Evolutionary conservation across 2,113 vertebrate species (phyloP).

Genomic region (Barnardius zonarius): DNA sequence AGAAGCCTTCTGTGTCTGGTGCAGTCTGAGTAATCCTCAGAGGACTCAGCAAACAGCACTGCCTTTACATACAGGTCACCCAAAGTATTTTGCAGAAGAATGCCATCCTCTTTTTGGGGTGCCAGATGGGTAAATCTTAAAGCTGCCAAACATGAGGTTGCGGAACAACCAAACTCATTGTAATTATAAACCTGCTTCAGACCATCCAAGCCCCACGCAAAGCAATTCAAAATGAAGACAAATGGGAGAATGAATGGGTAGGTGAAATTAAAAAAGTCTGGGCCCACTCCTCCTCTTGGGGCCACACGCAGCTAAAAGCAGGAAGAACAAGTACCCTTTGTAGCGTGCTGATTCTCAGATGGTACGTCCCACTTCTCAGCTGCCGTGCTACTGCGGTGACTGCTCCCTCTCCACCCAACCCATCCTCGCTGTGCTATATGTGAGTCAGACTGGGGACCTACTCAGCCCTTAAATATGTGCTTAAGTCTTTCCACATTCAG

Average conservation of each 20-base stretch:
- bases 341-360: not conserved
- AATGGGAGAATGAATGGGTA: not conserved
- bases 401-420: conserved; percentile 1
- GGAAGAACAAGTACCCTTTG: not conserved
- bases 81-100: not conserved
- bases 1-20: not conserved
- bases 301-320: not conserved
- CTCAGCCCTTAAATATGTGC: not conserved
- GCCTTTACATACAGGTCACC: not conserved
- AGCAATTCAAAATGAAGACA: not conserved
- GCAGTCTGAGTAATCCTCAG: not conserved
- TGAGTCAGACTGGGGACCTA: conserved; percentile 10
- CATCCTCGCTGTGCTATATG: not conserved
- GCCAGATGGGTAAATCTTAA: not conserved
- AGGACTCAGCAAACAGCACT: not conserved
- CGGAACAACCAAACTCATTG: not conserved
- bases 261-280: not conserved
- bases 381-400: accelerated
- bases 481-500: conserved; percentile 32
- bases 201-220: not conserved
- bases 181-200: not conserved
- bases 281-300: not conserved
- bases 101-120: not conserved
- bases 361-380: not conserved
- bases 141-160: not conserved